phyloP scores from a whole-genome alignment of 2,797 vertebrate genomes.

The Molossus molossus region DNA sequence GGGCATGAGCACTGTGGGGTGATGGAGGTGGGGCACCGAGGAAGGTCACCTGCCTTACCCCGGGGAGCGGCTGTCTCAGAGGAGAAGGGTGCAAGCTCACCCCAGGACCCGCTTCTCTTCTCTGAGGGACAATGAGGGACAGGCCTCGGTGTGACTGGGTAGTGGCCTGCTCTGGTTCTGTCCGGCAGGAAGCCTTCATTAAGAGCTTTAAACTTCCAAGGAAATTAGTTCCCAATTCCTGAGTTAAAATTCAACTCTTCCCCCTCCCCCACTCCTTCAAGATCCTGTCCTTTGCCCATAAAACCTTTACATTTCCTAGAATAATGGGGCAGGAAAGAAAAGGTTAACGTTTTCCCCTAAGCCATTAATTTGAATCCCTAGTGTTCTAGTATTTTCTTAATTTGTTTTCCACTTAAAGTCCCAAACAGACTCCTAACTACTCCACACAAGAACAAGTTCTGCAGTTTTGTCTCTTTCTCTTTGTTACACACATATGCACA shows the following conservation, averaged over 20 bases:
- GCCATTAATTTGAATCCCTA: background rate
- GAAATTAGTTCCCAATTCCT: conserved; percentile 53
- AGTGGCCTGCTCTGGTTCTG: conserved; percentile 25
- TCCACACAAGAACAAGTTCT: conserved; percentile 36
- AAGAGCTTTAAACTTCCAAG: conserved; percentile 60
- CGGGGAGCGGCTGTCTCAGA: background rate
- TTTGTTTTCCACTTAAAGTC: conserved; percentile 59
- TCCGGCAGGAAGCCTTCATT: conserved; percentile 43
- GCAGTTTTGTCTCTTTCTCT: background rate
- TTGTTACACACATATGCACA: background rate
- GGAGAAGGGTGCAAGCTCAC: background rate
- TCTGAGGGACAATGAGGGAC: conserved; percentile 64
- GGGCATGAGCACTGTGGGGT: background rate
- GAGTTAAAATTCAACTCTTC: conserved; percentile 64
- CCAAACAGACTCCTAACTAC: conserved; percentile 30
- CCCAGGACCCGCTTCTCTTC: background rate
- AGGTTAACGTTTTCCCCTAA: background rate
- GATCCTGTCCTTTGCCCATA: conserved; percentile 4
- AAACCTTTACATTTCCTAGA: background rate
- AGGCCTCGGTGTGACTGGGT: conserved; percentile 56
- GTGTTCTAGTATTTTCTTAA: background rate
- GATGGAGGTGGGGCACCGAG: too few relatives aligned
- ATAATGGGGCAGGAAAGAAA: background rate
- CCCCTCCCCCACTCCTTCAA: background rate
- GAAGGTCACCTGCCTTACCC: background rate